phyloP scores from a whole-genome alignment of 1,140 invertebrate species.

The Drosophila pandora region DNA sequence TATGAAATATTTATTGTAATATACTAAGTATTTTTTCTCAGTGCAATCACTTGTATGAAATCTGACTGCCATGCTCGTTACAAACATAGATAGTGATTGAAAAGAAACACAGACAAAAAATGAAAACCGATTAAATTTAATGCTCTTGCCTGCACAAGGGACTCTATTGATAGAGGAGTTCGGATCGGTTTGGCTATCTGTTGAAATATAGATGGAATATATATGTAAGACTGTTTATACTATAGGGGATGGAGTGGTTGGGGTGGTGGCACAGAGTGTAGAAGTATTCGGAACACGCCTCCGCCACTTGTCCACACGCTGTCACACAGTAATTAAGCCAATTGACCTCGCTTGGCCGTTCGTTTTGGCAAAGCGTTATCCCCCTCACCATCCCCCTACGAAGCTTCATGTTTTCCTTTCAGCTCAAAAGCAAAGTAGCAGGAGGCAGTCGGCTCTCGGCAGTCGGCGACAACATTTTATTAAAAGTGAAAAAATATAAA shows the following conservation, averaged over 20 bases:
- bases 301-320: constrained; percentile 31
- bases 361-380: constrained; percentile 56
- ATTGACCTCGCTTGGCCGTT: constrained; percentile 66
- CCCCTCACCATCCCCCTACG: not conserved
- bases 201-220: constrained; percentile 26
- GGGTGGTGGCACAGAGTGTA: constrained; percentile 5
- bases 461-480: constrained; percentile 55
- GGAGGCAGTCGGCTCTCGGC: not conserved
- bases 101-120: constrained; percentile 31
- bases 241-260: no score
- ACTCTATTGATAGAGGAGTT: constrained; percentile 45
- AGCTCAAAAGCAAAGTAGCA: constrained; percentile 27
- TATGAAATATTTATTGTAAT: not conserved
- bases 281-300: constrained; percentile 16
- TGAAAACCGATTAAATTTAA: constrained; percentile 44
- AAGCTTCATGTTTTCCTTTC: constrained; percentile 1
- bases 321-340: constrained; percentile 82
- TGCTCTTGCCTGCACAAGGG: constrained; percentile 30
- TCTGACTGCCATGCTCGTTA: constrained; percentile 32
- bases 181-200: constrained; percentile 17
- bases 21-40: not conserved
- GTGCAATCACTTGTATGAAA: constrained; percentile 6
- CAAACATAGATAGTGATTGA: constrained; percentile 34
- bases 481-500: constrained; percentile 70
- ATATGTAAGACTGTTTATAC: constrained; percentile 2